phyloP scores from a whole-genome alignment of 2,888 invertebrate species.

The Acanthosepion pharaonis region DNA sequence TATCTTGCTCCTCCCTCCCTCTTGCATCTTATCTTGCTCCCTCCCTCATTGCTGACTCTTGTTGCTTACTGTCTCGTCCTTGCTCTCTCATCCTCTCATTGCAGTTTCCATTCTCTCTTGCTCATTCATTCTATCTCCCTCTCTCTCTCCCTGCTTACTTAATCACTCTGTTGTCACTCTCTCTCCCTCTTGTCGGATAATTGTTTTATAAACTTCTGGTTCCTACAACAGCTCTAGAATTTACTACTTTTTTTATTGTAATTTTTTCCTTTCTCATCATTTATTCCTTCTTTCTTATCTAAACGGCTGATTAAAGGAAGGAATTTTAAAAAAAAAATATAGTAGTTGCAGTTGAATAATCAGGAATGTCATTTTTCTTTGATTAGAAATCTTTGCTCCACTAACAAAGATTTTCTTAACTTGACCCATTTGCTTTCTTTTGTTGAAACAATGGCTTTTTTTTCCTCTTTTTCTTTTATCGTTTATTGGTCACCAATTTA shows the following conservation, averaged over 20 bases:
- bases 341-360: neutral
- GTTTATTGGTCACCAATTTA: neutral
- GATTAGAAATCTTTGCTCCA: neutral
- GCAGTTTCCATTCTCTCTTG: neutral
- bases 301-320: neutral
- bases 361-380: neutral
- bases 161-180: neutral
- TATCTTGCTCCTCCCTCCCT: too few species aligned
- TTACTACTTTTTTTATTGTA: too few species aligned
- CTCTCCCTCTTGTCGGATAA: neutral
- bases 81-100: neutral
- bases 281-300: too few species aligned
- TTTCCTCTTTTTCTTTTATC: neutral
- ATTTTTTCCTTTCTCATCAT: too few species aligned
- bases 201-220: too few species aligned
- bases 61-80: neutral
- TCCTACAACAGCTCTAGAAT: too few species aligned
- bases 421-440: neutral
- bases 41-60: neutral
- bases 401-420: neutral
- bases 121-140: neutral
- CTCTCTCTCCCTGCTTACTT: too few species aligned
- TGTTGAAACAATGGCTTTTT: neutral
- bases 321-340: neutral
- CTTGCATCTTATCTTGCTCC: too few species aligned